These are phyloP conservation scores for Todiramphus chloris DNA, from an alignment of 2,113 vertebrate genomes.

Conservation along the genomic window DNA sequence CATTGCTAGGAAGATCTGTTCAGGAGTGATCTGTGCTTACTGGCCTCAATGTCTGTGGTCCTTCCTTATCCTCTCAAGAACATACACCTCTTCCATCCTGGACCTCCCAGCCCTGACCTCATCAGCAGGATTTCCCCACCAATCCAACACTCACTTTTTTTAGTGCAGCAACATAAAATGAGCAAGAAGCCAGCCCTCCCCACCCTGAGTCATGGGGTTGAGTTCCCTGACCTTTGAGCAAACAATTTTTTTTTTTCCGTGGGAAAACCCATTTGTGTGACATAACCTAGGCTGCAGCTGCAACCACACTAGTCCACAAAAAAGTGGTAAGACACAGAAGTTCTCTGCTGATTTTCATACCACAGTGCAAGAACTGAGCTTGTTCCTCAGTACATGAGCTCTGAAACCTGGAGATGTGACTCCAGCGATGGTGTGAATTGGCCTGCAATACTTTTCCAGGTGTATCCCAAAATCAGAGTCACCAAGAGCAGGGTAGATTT, in stretches of 20 bases:
- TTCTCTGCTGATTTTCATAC: neutral
- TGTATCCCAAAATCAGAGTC: neutral
- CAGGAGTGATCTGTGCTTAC: neutral
- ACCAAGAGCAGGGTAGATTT: neutral
- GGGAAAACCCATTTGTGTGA: neutral
- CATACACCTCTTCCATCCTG: neutral
- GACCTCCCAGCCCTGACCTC: neutral
- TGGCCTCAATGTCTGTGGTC: rapidly evolving
- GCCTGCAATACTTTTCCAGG: neutral
- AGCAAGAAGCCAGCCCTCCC: neutral
- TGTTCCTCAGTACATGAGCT: neutral
- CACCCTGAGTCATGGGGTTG: neutral
- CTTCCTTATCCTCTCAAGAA: neutral
- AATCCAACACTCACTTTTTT: neutral
- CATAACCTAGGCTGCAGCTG: neutral
- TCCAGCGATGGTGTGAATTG: neutral
- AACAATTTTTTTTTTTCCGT: neutral
- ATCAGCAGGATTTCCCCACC: neutral
- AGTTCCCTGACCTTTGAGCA: neutral
- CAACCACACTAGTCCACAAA: neutral
- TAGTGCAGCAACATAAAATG: neutral
- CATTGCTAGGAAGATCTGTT: neutral
- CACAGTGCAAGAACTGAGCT: neutral
- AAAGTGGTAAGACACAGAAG: neutral
- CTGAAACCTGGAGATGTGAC: neutral